Conservation (phyloP, 2,888 invertebrate species). For the Cosmia trapezina region DNA sequence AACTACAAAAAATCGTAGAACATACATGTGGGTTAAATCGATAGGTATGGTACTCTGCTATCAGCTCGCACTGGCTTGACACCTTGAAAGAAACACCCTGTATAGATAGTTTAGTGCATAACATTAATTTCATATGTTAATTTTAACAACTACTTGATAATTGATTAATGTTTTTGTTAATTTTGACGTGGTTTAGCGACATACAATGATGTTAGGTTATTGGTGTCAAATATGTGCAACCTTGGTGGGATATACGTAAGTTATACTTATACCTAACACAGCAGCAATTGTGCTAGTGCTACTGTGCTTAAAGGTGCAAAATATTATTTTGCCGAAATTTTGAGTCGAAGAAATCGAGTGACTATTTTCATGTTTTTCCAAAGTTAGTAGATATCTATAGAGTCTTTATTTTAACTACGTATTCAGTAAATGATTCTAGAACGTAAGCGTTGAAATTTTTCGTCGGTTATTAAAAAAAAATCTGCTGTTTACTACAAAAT, state of each 20-base stretch:
- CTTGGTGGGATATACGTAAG: not conserved
- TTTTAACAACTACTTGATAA: slow-evolving; percentile 7
- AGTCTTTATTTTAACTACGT: too few species aligned
- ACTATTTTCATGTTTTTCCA: not conserved
- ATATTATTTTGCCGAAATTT: not conserved
- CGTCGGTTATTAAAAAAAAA: too few species aligned
- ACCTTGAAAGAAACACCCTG: too few species aligned
- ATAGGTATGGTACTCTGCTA: too few species aligned
- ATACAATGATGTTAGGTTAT: slow-evolving; percentile 6
- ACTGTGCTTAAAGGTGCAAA: not conserved
- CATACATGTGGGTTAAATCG: too few species aligned
- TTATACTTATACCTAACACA: not conserved
- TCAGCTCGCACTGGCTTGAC: too few species aligned
- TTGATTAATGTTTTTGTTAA: slow-evolving; percentile 20
- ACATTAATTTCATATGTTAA: not conserved
- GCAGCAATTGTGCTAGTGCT: not conserved
- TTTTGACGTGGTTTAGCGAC: slow-evolving; percentile 13
- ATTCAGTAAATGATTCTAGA: too few species aligned
- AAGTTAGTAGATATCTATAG: not conserved
- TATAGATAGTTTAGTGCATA: not conserved
- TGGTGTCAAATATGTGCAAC: slow-evolving; percentile 12
- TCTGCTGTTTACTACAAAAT: too few species aligned
- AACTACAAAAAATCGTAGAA: too few species aligned
- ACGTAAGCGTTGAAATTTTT: too few species aligned
- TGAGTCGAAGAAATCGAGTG: not conserved